These are phyloP conservation scores for Onychomys torridus DNA, from an alignment of 2,797 vertebrate genomes.

Conservation along the genomic window DNA sequence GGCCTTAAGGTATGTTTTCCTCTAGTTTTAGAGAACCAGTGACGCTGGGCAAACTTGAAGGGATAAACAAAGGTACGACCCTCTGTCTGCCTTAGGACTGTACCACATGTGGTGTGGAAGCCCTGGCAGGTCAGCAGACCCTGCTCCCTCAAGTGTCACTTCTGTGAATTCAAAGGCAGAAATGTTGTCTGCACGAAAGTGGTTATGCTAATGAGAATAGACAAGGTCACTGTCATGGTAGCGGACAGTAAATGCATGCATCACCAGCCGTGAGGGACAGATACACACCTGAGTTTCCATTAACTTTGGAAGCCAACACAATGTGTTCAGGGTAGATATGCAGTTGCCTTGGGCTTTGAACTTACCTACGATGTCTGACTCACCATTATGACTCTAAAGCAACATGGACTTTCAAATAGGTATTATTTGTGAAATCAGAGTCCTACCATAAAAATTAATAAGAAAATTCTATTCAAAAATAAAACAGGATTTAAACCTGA, in stretches of 20 bases:
- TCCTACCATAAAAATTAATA: neutral
- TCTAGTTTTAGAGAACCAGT: neutral
- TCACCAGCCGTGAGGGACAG: neutral
- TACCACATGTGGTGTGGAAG: neutral
- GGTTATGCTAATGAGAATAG: neutral
- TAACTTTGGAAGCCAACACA: conserved; percentile 39
- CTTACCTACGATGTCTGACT: neutral
- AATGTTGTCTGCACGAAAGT: neutral
- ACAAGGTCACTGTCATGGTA: neutral
- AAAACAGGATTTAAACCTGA: neutral
- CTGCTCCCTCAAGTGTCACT: neutral
- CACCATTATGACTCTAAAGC: conserved; percentile 7
- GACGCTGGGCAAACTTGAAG: neutral
- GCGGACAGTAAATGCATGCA: neutral
- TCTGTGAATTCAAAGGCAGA: neutral
- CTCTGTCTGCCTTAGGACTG: neutral
- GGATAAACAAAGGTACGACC: neutral
- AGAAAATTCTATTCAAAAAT: conserved; percentile 33
- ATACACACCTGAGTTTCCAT: neutral
- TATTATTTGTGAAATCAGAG: conserved; percentile 32
- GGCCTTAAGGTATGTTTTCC: neutral
- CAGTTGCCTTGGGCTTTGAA: neutral
- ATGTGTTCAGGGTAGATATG: neutral
- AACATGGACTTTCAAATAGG: neutral
- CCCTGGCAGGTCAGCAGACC: neutral